phyloP scores from a whole-genome alignment of 2,797 vertebrate species.

The Enteromius thamalakanensis region DNA sequence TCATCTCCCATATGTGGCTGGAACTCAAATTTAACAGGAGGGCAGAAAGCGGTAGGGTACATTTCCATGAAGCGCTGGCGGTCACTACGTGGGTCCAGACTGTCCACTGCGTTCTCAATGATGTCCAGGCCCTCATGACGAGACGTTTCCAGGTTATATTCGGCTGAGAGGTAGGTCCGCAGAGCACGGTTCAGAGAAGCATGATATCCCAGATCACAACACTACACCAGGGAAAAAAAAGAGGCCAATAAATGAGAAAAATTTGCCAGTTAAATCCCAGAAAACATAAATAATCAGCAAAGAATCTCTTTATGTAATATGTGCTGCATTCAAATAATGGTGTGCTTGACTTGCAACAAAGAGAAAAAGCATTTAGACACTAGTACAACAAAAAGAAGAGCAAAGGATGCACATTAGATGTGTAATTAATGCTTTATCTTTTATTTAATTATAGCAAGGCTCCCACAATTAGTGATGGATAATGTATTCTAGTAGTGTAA shows the following conservation, averaged over 20 bases:
- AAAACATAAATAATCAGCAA: not conserved
- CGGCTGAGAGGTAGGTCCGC: slow-evolving; percentile 96
- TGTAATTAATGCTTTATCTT: no score
- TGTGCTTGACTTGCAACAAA: not conserved
- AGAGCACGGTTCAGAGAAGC: slow-evolving; percentile 94
- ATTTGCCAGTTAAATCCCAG: not conserved
- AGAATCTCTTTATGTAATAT: not conserved
- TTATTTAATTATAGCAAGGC: no score
- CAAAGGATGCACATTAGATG: not conserved
- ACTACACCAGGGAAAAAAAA: slow-evolving; percentile 73
- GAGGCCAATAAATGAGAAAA: not conserved
- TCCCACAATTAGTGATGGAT: no score
- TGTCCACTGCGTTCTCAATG: slow-evolving; percentile 98
- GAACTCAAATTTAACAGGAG: slow-evolving; percentile 95
- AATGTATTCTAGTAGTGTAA: no score
- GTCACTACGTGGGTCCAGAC: slow-evolving; percentile 94
- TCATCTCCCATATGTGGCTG: slow-evolving; percentile 98
- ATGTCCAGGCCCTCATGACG: slow-evolving; percentile 97
- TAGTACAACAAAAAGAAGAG: not conserved
- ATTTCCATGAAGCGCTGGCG: slow-evolving; percentile 99
- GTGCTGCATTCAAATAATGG: not conserved
- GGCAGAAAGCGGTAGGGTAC: slow-evolving; percentile 95
- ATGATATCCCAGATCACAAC: slow-evolving; percentile 96
- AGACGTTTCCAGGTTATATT: slow-evolving; percentile 98
- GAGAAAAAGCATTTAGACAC: not conserved